Evolutionary conservation across 2,797 vertebrate genomes (phyloP).

Genomic region (Xenentodon cancila): DNA sequence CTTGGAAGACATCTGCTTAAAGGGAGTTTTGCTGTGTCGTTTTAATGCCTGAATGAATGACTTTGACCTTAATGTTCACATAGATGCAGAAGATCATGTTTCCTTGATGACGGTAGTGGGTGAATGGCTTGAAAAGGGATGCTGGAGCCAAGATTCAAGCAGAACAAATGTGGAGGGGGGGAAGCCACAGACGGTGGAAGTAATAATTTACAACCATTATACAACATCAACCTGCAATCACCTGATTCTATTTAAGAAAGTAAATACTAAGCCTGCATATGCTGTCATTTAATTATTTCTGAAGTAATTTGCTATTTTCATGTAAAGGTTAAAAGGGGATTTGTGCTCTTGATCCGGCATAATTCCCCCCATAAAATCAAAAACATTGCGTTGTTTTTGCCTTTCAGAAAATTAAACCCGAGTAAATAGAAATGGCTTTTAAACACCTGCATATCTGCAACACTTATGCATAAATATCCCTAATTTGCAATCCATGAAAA

Average conservation of each 20-base stretch:
- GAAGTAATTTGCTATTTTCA: constrained; percentile 24
- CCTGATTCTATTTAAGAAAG: constrained; percentile 5
- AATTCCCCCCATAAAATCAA: constrained; percentile 27
- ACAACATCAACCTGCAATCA: too few relatives aligned
- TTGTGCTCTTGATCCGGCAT: constrained; percentile 36
- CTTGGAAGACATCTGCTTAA: too few relatives aligned
- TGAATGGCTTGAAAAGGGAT: too few relatives aligned
- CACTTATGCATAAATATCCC: constrained; percentile 29
- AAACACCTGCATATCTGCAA: constrained; percentile 43
- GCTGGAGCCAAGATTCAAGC: too few relatives aligned
- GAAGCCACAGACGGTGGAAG: too few relatives aligned
- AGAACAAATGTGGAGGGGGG: too few relatives aligned
- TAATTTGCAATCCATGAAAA: constrained; percentile 28
- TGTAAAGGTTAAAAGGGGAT: constrained; percentile 9
- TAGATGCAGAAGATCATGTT: too few relatives aligned
- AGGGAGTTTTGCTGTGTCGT: too few relatives aligned
- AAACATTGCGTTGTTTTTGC: constrained; percentile 10
- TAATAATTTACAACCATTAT: too few relatives aligned
- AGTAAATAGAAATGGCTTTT: constrained; percentile 56
- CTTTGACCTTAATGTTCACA: too few relatives aligned
- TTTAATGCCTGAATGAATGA: too few relatives aligned
- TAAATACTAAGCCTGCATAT: constrained; percentile 1
- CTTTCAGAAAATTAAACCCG: constrained; percentile 57
- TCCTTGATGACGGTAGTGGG: too few relatives aligned
- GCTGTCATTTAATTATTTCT: constrained; percentile 5